phyloP scores from a whole-genome alignment of 2,797 vertebrate genomes.

The Coilia nasus region DNA sequence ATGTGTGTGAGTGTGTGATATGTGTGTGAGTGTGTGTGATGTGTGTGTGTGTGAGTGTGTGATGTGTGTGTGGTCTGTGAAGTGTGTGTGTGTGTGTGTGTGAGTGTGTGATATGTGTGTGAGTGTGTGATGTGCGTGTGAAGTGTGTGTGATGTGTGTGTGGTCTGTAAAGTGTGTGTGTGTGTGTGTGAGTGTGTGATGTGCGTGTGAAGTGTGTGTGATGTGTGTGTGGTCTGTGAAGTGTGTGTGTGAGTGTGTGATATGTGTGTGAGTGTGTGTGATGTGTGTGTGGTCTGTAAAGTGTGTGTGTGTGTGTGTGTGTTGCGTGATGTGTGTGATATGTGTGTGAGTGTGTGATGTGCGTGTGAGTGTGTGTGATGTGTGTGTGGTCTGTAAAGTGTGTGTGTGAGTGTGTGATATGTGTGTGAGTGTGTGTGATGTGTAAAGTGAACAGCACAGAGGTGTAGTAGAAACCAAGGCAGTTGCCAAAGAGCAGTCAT shows the following conservation, averaged over 20 bases:
- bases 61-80: too few species aligned
- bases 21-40: slow-evolving; percentile 70
- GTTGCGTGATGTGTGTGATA: background rate
- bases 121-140: slow-evolving; percentile 50
- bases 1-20: slow-evolving; percentile 69
- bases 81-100: too few species aligned
- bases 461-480: too few species aligned
- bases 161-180: too few species aligned
- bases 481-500: too few species aligned
- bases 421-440: slow-evolving; percentile 70
- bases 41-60: slow-evolving; percentile 72
- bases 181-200: slow-evolving; percentile 74
- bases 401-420: slow-evolving; percentile 72
- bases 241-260: slow-evolving; percentile 75
- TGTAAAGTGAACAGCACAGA: too few species aligned
- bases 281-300: too few species aligned
- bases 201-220: slow-evolving; percentile 55
- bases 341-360: slow-evolving; percentile 69
- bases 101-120: slow-evolving; percentile 70
- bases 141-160: slow-evolving; percentile 53
- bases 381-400: too few species aligned
- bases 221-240: too few species aligned
- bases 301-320: slow-evolving; percentile 78
- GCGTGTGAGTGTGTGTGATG: slow-evolving; percentile 70
- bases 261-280: slow-evolving; percentile 70